These are phyloP conservation scores for Opisthocomus hoazin DNA, from an alignment of 2,113 vertebrate species.

Conservation along the genomic window DNA sequence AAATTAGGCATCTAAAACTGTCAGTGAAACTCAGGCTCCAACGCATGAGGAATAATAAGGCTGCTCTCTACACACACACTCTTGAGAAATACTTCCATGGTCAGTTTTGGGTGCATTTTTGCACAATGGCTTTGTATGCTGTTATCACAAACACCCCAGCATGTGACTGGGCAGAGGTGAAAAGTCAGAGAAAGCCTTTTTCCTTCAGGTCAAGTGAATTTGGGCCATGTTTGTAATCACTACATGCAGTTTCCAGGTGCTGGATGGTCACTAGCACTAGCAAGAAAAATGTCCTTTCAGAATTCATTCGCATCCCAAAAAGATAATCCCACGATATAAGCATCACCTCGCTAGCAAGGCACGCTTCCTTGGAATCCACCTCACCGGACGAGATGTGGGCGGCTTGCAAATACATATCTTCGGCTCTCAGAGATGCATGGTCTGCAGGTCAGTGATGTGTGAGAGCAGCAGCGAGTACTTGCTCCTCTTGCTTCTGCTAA, in stretches of 20 bases:
- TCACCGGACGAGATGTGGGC: background rate
- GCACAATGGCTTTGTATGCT: background rate
- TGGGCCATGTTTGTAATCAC: background rate
- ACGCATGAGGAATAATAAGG: background rate
- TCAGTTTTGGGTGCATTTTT: background rate
- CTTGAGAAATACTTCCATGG: background rate
- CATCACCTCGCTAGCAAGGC: background rate
- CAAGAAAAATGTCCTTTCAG: background rate
- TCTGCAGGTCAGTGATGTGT: background rate
- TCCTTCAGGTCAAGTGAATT: background rate
- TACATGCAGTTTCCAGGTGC: background rate
- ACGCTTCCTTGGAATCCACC: background rate
- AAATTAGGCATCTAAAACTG: background rate
- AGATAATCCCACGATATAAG: background rate
- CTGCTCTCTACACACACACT: background rate
- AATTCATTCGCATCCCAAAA: background rate
- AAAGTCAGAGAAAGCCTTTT: background rate
- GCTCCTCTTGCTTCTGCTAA: background rate
- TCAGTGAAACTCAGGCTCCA: background rate
- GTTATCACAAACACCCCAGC: rapidly evolving
- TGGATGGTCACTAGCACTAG: background rate
- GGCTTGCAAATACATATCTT: background rate
- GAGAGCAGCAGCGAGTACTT: background rate
- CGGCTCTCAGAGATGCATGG: background rate
- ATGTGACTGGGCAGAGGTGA: background rate